These are phyloP conservation scores for Argynnis bischoffii DNA, from an alignment of 2,888 invertebrate species.

Conservation along the genomic window DNA sequence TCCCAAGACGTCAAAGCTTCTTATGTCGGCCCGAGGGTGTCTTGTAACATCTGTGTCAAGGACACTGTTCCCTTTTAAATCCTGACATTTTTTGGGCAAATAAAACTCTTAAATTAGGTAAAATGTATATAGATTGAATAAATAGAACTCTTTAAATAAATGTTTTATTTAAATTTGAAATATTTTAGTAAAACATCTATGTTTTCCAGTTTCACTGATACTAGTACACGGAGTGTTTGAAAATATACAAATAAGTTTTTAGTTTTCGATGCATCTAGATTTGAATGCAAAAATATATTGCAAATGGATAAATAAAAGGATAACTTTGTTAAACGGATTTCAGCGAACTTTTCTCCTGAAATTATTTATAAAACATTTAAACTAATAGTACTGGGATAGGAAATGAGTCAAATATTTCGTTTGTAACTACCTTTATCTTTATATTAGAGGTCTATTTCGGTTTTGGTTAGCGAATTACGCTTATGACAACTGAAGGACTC, in stretches of 20 bases:
- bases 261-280: background rate
- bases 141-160: background rate
- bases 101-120: background rate
- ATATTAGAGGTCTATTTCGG: too few species aligned
- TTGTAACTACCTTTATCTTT: too few species aligned
- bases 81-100: constrained; percentile 1
- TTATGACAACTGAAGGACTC: too few species aligned
- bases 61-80: constrained; percentile 19
- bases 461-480: too few species aligned
- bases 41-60: constrained; percentile 29
- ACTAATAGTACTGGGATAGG: too few species aligned
- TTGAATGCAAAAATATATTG: constrained; percentile 4
- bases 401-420: too few species aligned
- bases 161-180: background rate
- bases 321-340: background rate
- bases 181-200: background rate
- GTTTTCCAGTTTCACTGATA: constrained; percentile 6
- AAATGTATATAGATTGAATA: background rate
- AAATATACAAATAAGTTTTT: constrained; percentile 12
- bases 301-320: constrained; percentile 9
- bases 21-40: constrained; percentile 28
- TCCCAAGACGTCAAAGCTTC: constrained; percentile 30
- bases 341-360: too few species aligned
- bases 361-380: too few species aligned
- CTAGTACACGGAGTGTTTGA: background rate